phyloP scores from a whole-genome alignment of 2,888 invertebrate species.

The Teinopalpus imperialis region DNA sequence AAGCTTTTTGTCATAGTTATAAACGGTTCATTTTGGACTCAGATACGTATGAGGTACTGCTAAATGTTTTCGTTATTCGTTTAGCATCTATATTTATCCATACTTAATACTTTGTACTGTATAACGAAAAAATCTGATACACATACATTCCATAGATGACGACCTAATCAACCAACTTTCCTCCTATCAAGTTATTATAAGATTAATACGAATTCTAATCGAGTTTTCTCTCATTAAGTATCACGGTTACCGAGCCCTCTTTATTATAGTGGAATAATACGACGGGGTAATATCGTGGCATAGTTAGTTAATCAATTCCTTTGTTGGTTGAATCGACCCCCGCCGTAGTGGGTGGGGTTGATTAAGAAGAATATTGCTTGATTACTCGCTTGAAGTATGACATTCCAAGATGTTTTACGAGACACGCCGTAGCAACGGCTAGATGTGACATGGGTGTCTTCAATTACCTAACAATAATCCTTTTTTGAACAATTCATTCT shows the following conservation, averaged over 20 bases:
- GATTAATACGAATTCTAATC: conserved; percentile 81
- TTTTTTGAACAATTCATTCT: no score
- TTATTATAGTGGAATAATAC: conserved; percentile 80
- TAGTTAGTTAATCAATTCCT: conserved; percentile 82
- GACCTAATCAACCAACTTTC: conserved; percentile 63
- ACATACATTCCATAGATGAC: conserved; percentile 17
- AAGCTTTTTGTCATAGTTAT: no score
- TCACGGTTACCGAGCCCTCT: conserved; percentile 78
- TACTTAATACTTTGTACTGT: conserved; percentile 1
- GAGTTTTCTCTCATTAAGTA: conserved; percentile 81
- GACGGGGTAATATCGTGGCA: conserved; percentile 76
- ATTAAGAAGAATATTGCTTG: conserved; percentile 82
- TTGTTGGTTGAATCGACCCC: conserved; percentile 79
- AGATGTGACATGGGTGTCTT: conserved; percentile 21
- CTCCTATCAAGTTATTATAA: conserved; percentile 63
- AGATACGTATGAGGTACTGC: no score
- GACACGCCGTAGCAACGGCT: conserved; percentile 7
- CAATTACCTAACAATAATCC: no score
- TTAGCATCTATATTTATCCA: no score
- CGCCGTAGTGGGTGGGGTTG: conserved; percentile 74
- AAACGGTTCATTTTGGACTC: no score
- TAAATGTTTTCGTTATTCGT: no score
- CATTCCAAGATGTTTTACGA: conserved; percentile 28
- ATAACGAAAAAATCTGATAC: conserved; percentile 14
- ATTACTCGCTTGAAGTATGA: conserved; percentile 76